Conservation (phyloP, 2,888 invertebrate species). For the Copidosoma aretas region DNA sequence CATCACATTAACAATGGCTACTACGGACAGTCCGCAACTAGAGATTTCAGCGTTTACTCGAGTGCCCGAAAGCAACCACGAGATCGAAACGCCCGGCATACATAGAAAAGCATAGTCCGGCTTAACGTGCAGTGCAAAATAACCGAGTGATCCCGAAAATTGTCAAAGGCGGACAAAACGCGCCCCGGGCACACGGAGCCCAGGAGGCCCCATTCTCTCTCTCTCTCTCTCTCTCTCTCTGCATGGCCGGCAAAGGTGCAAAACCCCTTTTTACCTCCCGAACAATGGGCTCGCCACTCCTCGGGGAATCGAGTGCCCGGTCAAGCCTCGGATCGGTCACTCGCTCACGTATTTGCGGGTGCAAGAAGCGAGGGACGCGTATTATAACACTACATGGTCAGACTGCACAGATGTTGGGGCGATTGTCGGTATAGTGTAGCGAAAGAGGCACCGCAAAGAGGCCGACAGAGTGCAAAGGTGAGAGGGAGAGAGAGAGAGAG, state of each 20-base stretch:
- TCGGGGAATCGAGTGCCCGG: constrained; percentile 13
- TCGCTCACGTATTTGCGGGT: constrained; percentile 2
- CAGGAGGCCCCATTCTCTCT: background rate
- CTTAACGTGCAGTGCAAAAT: no score
- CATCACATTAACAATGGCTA: no score
- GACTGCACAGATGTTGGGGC: background rate
- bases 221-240: no score
- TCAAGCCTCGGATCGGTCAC: constrained; percentile 33
- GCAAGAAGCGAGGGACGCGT: constrained; percentile 18
- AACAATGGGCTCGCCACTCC: background rate
- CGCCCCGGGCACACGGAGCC: background rate
- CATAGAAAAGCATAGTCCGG: no score
- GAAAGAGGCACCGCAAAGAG: constrained; percentile 3
- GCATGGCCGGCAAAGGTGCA: constrained; percentile 22
- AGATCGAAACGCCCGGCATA: no score
- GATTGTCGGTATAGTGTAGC: background rate
- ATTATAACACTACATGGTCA: background rate
- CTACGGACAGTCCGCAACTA: no score
- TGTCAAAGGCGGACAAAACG: background rate
- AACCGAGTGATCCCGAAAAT: background rate
- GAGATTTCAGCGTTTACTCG: no score
- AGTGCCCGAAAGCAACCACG: no score
- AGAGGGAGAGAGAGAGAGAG: no score
- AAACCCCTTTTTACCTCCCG: constrained; percentile 4
- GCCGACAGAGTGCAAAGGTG: no score